phyloP scores from a whole-genome alignment of 2,888 invertebrate species.

The Pammene aurita region DNA sequence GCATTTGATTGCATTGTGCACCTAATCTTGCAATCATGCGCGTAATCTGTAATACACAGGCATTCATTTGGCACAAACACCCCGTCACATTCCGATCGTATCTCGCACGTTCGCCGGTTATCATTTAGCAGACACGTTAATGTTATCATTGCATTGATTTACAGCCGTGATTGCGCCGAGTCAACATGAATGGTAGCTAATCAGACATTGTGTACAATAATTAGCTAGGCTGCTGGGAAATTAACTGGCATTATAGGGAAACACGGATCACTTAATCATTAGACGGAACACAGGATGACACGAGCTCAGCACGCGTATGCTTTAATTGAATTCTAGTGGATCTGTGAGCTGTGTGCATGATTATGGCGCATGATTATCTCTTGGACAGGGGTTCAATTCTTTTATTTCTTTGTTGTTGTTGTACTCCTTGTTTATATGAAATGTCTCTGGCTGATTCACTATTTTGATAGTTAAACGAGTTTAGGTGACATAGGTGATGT shows the following conservation, averaged over 20 bases:
- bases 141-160: conserved; percentile 36
- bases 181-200: conserved; percentile 38
- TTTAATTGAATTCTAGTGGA: too few relatives aligned
- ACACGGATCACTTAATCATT: not conserved
- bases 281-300: not conserved
- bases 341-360: too few relatives aligned
- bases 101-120: conserved; percentile 22
- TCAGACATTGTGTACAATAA: conserved; percentile 42
- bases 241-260: conserved; percentile 33
- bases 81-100: not conserved
- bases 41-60: conserved; percentile 6
- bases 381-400: too few relatives aligned
- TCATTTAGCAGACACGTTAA: conserved; percentile 25
- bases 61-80: conserved; percentile 16
- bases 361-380: too few relatives aligned
- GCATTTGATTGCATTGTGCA: not conserved
- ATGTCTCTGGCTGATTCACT: too few relatives aligned
- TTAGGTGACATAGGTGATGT: too few relatives aligned
- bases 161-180: conserved; percentile 34
- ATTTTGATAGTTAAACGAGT: too few relatives aligned
- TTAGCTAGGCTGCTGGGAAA: conserved; percentile 36
- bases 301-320: too few relatives aligned
- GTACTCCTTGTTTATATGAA: too few relatives aligned
- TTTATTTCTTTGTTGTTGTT: too few relatives aligned
- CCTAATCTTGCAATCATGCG: conserved; percentile 13